Evolutionary conservation across 2,113 vertebrate species (phyloP).

Genomic region (Bubo bubo): DNA sequence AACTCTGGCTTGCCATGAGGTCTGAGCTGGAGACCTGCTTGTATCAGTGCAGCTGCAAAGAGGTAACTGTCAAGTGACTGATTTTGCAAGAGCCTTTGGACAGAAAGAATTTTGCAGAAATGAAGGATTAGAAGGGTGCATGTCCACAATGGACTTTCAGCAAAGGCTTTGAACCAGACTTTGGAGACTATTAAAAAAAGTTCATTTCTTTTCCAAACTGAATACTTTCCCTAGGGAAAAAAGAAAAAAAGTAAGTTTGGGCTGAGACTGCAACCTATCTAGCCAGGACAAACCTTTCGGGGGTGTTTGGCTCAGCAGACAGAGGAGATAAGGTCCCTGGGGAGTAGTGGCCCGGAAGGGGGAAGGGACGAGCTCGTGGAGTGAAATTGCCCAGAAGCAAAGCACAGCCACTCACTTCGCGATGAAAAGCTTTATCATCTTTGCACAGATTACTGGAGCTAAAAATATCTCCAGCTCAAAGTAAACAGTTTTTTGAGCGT

Average conservation of each 20-base stretch:
- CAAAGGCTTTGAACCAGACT: not conserved
- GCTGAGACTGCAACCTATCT: not conserved
- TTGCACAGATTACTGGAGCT: conserved; percentile 71
- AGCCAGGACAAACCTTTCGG: not conserved
- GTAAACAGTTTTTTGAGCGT: conserved; percentile 62
- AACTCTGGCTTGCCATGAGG: not conserved
- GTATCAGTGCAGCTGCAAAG: not conserved
- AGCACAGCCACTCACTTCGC: conserved; percentile 46
- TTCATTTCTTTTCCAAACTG: not conserved
- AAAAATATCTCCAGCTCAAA: conserved; percentile 74
- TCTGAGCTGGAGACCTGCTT: not conserved
- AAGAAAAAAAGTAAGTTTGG: not conserved
- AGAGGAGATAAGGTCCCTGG: conserved; percentile 32
- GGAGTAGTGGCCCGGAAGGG: not conserved
- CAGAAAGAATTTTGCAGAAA: not conserved
- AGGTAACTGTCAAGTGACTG: not conserved
- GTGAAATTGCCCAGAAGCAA: conserved; percentile 75
- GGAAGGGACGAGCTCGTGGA: conserved; percentile 17
- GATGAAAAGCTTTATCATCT: conserved; percentile 75
- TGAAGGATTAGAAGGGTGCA: not conserved
- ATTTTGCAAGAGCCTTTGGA: not conserved
- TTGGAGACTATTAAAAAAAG: not conserved
- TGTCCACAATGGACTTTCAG: not conserved
- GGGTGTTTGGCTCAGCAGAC: not conserved
- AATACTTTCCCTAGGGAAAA: not conserved